Evolutionary conservation across 2,797 vertebrate genomes (phyloP), one percentile per base, ranked within the genome.

Genomic region (Microchirus variegatus): DNA sequence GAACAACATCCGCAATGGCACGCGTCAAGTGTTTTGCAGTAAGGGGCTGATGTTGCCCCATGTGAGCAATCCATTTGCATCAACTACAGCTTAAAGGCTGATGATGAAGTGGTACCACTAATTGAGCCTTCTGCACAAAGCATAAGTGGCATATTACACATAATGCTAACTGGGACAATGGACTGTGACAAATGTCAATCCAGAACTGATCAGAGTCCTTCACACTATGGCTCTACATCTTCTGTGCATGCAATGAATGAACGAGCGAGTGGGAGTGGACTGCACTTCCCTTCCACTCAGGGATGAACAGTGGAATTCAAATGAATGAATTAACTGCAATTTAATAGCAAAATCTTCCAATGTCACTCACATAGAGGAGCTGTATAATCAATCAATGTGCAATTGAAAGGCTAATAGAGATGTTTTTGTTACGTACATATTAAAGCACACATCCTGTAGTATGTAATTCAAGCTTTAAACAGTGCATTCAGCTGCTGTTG

Each of bases 31-130:
- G 45, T 47, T 82, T 77, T 75, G 73, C 74, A 82, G 64, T 67
- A 72, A 75, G 63, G 57, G 53, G 41, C 57, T 91, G 87, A 90
- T 84, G 67, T 79, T 22, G 2, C 69, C 77, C 71, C 75, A 53
- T 67, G 78, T 44, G 68, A 74, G 64, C 68, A 65, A 79, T 81
- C 76, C 75, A 88, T 90, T 88, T 82, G 80, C 59, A 69, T 75
- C 63, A 57, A 62, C 52, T 68, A 59, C 63, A 72, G 78, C 74
- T 75, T 12, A 58, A 72, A 63, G 68, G 54, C 75, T 73, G 74
- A 68, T 87, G 72, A 87, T 90, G 71, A 84, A 84, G 81, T 74
- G 53, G 59, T 17, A 46, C 59, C 47, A 48, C 59, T 87, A 86
- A 90, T 87, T 87, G 77, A 84, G 75, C 63, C 72, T 73, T 68